Percentiles rank a stretch among this genome's conserved stretches.
phyloP scores from a whole-genome alignment of 2,797 vertebrate genomes.

The Nannoperca australis region DNA sequence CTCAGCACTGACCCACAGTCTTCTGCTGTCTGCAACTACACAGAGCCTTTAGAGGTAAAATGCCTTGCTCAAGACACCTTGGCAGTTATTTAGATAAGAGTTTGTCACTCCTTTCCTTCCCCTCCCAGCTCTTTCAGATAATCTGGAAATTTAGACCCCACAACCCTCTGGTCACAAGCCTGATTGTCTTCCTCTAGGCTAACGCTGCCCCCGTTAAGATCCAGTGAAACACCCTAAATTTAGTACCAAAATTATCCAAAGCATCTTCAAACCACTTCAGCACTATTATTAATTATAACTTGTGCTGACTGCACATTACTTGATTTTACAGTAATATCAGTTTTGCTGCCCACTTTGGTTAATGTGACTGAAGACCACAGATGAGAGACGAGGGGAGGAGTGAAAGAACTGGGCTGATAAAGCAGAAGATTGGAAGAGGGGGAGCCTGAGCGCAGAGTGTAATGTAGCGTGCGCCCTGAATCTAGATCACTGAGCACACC shows the following conservation, averaged over 20 bases:
- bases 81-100: neutral
- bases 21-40: neutral
- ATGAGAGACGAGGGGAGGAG: conserved; percentile 35
- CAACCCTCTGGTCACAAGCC: neutral
- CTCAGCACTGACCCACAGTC: neutral
- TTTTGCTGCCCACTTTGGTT: conserved; percentile 59
- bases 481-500: conserved; percentile 83
- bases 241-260: neutral
- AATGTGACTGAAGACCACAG: conserved; percentile 44
- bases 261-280: neutral
- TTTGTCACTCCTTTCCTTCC: neutral
- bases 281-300: conserved; percentile 28
- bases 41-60: neutral
- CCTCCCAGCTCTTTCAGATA: neutral
- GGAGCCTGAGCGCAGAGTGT: conserved; percentile 56
- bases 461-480: conserved; percentile 77
- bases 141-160: conserved; percentile 15
- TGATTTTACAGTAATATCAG: conserved; percentile 32
- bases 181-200: conserved; percentile 25
- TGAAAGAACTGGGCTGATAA: conserved; percentile 43
- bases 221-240: conserved; percentile 14
- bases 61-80: conserved; percentile 5
- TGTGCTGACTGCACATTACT: conserved; percentile 40
- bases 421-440: conserved; percentile 48
- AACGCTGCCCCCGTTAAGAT: conserved; percentile 25